Percentiles rank a stretch among this genome's conserved stretches.
phyloP scores from a whole-genome alignment of 2,797 vertebrate species.

The Rhabdophis nuchalis region DNA sequence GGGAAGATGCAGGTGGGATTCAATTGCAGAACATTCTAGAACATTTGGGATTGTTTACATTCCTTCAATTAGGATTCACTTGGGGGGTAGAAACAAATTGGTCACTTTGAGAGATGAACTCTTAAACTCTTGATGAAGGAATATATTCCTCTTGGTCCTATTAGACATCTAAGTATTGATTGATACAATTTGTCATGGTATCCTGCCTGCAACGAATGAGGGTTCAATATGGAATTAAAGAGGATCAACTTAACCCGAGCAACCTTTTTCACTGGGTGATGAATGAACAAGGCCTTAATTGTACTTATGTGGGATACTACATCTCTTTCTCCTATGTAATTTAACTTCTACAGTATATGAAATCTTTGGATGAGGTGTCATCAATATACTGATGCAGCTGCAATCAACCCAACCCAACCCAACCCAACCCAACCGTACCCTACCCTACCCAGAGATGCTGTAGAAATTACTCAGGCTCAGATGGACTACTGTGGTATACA shows the following conservation, averaged over 20 bases:
- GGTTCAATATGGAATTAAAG: not conserved
- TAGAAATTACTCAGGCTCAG: not conserved
- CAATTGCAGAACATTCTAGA: not conserved
- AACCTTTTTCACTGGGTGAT: not conserved
- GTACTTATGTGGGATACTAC: not conserved
- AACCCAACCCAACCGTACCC: not conserved
- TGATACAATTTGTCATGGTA: not conserved
- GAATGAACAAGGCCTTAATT: not conserved
- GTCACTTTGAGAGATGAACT: not conserved
- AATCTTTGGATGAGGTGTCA: not conserved
- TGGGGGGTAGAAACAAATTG: not conserved
- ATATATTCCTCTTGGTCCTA: not conserved
- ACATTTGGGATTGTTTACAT: not conserved
- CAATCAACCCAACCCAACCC: not conserved
- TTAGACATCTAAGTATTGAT: not conserved
- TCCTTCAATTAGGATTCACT: not conserved
- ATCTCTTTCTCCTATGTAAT: not conserved
- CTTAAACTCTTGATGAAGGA: not conserved
- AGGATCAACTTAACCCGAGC: not conserved
- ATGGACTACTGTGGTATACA: not conserved
- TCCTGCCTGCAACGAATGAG: not conserved
- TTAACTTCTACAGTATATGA: not conserved
- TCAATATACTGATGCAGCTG: not conserved
- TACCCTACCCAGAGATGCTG: not conserved
- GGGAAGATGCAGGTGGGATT: not conserved